Base-by-base conservation (phyloP, 2,888 invertebrate species). In the Cantharis lateralis region DNA sequence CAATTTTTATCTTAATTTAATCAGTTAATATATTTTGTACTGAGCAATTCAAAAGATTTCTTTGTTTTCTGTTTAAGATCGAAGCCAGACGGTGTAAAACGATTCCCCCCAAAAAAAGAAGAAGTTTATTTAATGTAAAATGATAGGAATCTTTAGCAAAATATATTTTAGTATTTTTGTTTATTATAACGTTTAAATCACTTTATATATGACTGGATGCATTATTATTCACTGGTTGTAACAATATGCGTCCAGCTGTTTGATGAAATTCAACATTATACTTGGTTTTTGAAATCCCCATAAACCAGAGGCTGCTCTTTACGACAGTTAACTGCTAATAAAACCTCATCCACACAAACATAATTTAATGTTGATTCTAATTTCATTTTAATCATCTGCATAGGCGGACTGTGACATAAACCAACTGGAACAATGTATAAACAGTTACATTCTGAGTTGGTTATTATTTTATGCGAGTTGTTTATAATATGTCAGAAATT, bases 301-400 rank as follows among this genome's bases (percentile, higher is more conserved):
- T 76, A 76, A 76, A 76, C 61, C 32, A 70, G 80, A 80, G 82
- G 80, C 80, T 82, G 82, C 81, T 79, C 81, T 66, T 66, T 79
- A 79, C 79, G 83, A 82, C 81, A 81, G 82, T 82, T 82, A 83
- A 82, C 82, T 81, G 82, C 81, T 83, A 83, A 82, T 83, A 83
- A 83, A 83, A 80, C 78, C 78, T 72, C 75, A 80, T 77, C 68
- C 80, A 77, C 68, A 71, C 74, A 79, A 79, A 80, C 76, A 77
- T 69, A 64, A 70, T 77, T 68, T 18, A 76, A 79, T 66, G 70
- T 63, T 80, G 77, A 81, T 80, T 80, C 78, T 78, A 79, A 81
- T 81, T 81, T 81, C 77, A 75, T 74, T 80, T 79, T 80, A 80
- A 80, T 81, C 78, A 74, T 72, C 72, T 77, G 62, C 75, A 74